Conservation (phyloP, 2,888 invertebrate genomes). For the Trilocha varians region DNA sequence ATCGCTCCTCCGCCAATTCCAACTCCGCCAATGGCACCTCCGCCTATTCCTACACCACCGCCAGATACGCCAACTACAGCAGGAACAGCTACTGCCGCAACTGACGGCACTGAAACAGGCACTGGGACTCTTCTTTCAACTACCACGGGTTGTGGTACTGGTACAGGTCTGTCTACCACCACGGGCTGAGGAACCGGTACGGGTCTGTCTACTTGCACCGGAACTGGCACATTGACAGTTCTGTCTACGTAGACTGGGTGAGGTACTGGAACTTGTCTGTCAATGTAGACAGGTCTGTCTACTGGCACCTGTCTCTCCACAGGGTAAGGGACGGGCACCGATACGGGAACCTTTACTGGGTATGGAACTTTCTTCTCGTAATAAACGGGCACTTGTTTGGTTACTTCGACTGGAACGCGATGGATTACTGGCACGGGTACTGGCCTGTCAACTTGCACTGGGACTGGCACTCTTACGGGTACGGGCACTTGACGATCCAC, state of each 20-base stretch:
- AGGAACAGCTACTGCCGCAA: constrained; percentile 10
- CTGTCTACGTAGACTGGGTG: constrained; percentile 72
- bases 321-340: constrained; percentile 74
- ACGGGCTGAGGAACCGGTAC: constrained; percentile 28
- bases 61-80: constrained; percentile 8
- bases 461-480: constrained; percentile 66
- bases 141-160: constrained; percentile 19
- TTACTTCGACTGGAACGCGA: constrained; percentile 65
- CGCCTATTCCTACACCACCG: background rate
- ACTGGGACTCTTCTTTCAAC: constrained; percentile 20
- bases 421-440: constrained; percentile 70
- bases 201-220: constrained; percentile 64
- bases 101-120: constrained; percentile 13
- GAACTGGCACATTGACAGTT: constrained; percentile 74
- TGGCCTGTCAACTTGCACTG: constrained; percentile 67
- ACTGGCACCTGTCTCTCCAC: constrained; percentile 73
- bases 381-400: constrained; percentile 61
- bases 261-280: constrained; percentile 64
- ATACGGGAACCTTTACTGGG: constrained; percentile 66
- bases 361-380: constrained; percentile 65
- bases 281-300: constrained; percentile 73
- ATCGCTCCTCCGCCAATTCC: constrained; percentile 6
- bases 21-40: constrained; percentile 4
- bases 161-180: constrained; percentile 12
- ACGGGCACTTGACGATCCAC: constrained; percentile 62